Base-by-base conservation (phyloP, 2,113 vertebrate genomes). In the Todiramphus chloris region DNA sequence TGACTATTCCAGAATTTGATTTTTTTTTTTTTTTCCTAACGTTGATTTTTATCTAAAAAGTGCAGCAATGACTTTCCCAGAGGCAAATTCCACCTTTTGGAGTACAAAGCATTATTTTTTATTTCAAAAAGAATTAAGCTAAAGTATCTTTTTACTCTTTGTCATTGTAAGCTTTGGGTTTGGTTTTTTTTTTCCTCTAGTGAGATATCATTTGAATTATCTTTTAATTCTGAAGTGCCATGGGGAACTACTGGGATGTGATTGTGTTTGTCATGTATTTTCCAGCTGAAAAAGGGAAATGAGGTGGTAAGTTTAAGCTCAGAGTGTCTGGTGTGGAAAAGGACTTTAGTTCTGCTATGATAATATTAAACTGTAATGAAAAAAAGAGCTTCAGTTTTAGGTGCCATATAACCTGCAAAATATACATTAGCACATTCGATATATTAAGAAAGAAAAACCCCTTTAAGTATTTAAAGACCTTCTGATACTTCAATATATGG, bases 11-110 rank as follows among this genome's bases (percentile, higher is more conserved):
- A 56, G 78, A 94, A 90, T 84, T 44, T 55, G 6, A 15, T 6
- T 59, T 23, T 4, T 31, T 68, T 85, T 31, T 67, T 51, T 68
- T 85, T 91, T 69, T 67, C 81, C 44, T 62, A 88, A 53, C 2
- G 0, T 48, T 88, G 90, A 90, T 95, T 97, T 95, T 95, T 96
- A 91, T 95, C 85, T 97, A 64, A n/a, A 85, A 96, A 96, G 78
- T 84, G 39, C 48, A 89, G 87, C 89, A 74, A 3, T 73, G 95
- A 97, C 97, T 97, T 98, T 97, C 96, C 96, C 92, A 97, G 39
- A 94, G 95, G 97, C 96, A 95, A 94, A 28, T 90, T 89, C 84
- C 53, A 94, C 83, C 66, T 98, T 97, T 93, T 93, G 68, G 66
- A 96, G 66, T 95, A 91, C 50, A 93, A 95, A 97, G 30, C 23